phyloP scores from a whole-genome alignment of 1,140 invertebrate species.

The Zaprionus davidi region DNA sequence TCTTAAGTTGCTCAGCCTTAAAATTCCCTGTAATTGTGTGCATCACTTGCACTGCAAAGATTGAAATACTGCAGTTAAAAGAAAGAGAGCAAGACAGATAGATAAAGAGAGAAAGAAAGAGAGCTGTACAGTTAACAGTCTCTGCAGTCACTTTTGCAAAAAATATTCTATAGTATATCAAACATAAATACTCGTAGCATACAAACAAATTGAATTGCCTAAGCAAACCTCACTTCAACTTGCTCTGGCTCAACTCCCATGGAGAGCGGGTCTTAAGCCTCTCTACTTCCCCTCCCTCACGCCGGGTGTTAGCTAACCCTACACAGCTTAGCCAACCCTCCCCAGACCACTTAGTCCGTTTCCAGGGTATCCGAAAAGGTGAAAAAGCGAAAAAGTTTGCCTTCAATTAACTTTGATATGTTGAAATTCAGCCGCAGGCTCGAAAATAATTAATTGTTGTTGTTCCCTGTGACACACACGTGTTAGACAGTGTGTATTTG shows the following conservation, averaged over 20 bases:
- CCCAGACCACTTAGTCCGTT: neutral
- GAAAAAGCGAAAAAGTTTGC: conserved; percentile 59
- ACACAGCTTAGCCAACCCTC: no score
- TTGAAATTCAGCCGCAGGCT: conserved; percentile 63
- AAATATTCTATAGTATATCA: no score
- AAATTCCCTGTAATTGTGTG: neutral
- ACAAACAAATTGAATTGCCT: neutral
- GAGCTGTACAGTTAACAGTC: no score
- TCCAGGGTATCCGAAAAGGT: conserved; percentile 40
- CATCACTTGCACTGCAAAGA: neutral
- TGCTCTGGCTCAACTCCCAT: no score
- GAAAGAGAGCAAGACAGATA: neutral
- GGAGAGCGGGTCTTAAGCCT: no score
- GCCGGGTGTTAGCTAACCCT: neutral
- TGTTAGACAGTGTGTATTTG: conserved; percentile 31
- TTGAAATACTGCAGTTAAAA: neutral
- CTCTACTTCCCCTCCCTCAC: no score
- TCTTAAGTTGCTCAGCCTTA: neutral
- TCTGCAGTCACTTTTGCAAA: no score
- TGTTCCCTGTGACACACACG: conserved; percentile 19
- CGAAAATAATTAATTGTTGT: conserved; percentile 78
- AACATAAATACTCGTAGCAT: neutral
- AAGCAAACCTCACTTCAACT: no score
- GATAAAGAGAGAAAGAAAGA: no score
- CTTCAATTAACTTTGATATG: conserved; percentile 69